Conservation (phyloP, 53 echinoderm and acorn worm species). For the Luidia sarsii region DNA sequence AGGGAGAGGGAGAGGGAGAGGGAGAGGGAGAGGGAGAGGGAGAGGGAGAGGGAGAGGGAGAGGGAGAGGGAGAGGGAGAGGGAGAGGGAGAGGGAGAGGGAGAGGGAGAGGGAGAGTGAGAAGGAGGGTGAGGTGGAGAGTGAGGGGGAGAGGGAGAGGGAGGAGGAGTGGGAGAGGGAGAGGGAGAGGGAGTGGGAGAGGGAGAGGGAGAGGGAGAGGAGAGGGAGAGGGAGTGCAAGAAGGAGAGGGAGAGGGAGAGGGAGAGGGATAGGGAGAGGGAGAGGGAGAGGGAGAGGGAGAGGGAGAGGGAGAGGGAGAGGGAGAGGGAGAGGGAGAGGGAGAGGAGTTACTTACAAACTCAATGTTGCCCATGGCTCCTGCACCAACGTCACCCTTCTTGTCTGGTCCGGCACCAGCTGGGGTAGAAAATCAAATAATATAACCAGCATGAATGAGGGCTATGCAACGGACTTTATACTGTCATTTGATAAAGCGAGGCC, state of each 20-base stretch:
- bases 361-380: constrained; percentile 81
- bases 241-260: neutral
- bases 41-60: neutral
- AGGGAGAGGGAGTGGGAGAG: too few species aligned
- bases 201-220: neutral
- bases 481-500: too few species aligned
- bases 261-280: neutral
- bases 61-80: neutral
- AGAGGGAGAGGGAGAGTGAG: neutral
- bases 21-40: neutral
- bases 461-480: too few species aligned
- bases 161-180: neutral
- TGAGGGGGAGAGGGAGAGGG: neutral
- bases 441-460: neutral
- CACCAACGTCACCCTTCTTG: constrained; percentile 98
- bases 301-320: neutral
- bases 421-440: neutral
- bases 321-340: neutral
- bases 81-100: neutral
- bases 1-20: too few species aligned
- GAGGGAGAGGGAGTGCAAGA: too few species aligned
- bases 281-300: too few species aligned
- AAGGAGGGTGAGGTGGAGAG: too few species aligned
- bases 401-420: constrained; percentile 80
- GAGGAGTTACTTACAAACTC: constrained; percentile 99